Base-by-base conservation (phyloP, 1,140 invertebrate genomes). In the Panulirus ornatus region DNA sequence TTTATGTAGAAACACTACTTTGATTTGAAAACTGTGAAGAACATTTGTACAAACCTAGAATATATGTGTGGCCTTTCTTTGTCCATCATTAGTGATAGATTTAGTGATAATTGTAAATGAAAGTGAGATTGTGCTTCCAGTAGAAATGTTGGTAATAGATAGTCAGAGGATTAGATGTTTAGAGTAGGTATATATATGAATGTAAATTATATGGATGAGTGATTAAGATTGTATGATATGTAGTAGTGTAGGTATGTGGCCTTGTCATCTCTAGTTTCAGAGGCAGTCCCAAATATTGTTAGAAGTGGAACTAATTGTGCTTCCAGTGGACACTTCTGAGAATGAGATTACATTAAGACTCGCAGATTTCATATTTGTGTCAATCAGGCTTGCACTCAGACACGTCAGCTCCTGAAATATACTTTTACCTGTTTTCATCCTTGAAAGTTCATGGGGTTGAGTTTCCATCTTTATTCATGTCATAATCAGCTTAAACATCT, bases 281-380 rank as follows among this genome's bases (percentile, higher is more conserved):
- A 58, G 19, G 54, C 54, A 58, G 54, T 19, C 19, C 54, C 5
- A 5, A 19, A 58, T 5, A 0, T 58, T 58, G 5, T 19, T 5
- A 30, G 2, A 66, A n/a, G n/a, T n/a, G n/a, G 5, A 66, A 66
- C 8, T 30, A 66, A 66, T 27, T 66, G 58, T 66, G 58, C 58
- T 66, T 66, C 58, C 58, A 66, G 58, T 30, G n/a, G 58, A 66
- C n/a, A 66, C 27, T 27, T 58, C 54, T 58, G 54, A 58, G 14
- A 0, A 58, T 30, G 5, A 66, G 5, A 30, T 30, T 11, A 30
- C 5, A 66, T 8, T 66, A 30, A 66, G 30, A 27, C 58, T 66
- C 30, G n/a, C 58, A 66, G 27, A 8, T 30, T 66, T 66, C 44
- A 47, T 47, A 47, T 47, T 14, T 14, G 5, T 47, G 44, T 47